Evolutionary conservation across 2,888 invertebrate genomes (phyloP).

Genomic region (Buathra laborator): DNA sequence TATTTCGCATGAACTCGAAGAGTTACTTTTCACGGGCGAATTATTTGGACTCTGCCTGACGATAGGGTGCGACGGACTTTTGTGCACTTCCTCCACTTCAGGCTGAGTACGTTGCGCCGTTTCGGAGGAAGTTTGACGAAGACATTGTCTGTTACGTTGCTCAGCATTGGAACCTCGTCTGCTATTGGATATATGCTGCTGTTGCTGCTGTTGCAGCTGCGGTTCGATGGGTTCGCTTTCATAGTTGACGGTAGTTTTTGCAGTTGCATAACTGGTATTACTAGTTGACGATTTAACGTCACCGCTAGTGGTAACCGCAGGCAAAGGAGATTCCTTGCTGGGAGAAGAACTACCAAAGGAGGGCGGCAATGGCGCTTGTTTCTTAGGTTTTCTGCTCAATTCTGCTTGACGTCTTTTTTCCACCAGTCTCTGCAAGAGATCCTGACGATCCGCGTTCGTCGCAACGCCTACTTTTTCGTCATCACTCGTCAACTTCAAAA

Average conservation of each 20-base stretch:
- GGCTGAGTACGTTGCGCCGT: conserved; percentile 64
- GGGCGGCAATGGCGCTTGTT: conserved; percentile 83
- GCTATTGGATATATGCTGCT: conserved; percentile 57
- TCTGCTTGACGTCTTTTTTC: conserved; percentile 89
- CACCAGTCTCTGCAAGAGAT: conserved; percentile 88
- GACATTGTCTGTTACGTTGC: conserved; percentile 73
- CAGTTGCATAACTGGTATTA: conserved; percentile 75
- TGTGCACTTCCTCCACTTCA: conserved; percentile 71
- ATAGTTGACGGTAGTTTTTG: conserved; percentile 68
- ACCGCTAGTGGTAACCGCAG: conserved; percentile 66
- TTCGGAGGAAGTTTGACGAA: conserved; percentile 79
- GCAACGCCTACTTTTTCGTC: conserved; percentile 84
- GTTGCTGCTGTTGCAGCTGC: conserved; percentile 52
- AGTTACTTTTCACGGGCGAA: conserved; percentile 79
- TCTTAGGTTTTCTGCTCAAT: conserved; percentile 80
- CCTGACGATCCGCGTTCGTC: conserved; percentile 87
- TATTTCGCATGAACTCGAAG: conserved; percentile 78
- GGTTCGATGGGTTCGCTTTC: conserved; percentile 61
- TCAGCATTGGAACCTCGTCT: conserved; percentile 70
- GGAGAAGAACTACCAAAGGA: conserved; percentile 81
- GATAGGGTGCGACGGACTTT: conserved; percentile 77
- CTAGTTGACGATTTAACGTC: conserved; percentile 72
- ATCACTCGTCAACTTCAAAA: conserved; percentile 86
- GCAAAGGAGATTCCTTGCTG: conserved; percentile 73
- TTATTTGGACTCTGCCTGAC: conserved; percentile 73